Evolutionary conservation across 2,113 vertebrate species (phyloP), one percentile per base, ranked within the genome.

Genomic region (Ginglymostoma cirratum): DNA sequence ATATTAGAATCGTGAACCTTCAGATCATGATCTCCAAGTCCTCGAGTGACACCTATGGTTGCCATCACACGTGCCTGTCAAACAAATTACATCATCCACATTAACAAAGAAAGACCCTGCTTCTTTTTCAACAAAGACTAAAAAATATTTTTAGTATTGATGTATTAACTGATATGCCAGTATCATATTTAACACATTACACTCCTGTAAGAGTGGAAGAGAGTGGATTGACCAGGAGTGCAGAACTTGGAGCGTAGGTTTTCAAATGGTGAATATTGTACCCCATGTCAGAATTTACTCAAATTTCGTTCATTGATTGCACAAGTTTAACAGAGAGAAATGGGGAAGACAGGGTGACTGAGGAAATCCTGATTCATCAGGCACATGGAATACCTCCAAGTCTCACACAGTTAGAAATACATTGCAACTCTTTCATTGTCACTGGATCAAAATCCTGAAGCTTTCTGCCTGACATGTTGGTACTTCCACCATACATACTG

Each of bases 1-100:
- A 99, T 99, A 97, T 99, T 99, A 93, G 99, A 99, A 97, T 99
- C 99, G 0, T 99, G 99, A 90, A 99, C 99, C 97, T 99, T 99
- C 96, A 99, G 97, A 96, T 99, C 99, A 67, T 99, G 99, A 97
- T 99, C 99, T 24, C 99, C 99, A 61, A 99, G 98, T 72, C 99
- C 99, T n/a, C 99, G 97, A 0, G 99, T 99, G 96, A 99, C 99
- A 15, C 99, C 99, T 94, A 99, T 99, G 70, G 99, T 99, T 96
- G 99, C 99, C 98, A 99, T 98, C 96, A 99, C 99, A 6, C 99
- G 98, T 0, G 99, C 99, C 99, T 99, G 96, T 19, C 96, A 96
- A n/a, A 96, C 24, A 95, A 52, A 70, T 19, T 69, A 95, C 67
- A 65, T 90, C 87, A 61, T 8, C 52, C 45, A 86, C n/a, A 80